These are phyloP conservation scores for Podotricha telesiphe DNA, from an alignment of 2,888 invertebrate species.

Conservation along the genomic window DNA sequence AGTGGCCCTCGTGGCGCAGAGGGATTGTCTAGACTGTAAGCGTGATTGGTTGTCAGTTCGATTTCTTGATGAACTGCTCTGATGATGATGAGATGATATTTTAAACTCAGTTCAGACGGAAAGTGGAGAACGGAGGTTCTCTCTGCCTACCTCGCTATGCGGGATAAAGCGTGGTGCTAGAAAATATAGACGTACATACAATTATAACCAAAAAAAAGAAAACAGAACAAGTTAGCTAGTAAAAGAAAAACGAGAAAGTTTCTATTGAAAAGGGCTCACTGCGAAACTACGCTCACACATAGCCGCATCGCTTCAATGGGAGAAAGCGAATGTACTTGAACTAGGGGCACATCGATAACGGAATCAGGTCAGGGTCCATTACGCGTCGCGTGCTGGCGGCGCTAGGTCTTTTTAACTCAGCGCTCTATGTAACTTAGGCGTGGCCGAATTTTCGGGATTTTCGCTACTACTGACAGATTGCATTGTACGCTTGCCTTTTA, in stretches of 20 bases:
- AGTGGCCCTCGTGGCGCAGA: no score
- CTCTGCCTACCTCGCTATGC: no score
- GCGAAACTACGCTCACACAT: slow-evolving; percentile 13
- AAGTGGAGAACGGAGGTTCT: no score
- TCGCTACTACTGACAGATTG: neutral
- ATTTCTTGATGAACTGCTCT: no score
- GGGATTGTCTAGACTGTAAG: no score
- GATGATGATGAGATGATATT: no score
- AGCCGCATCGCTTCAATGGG: slow-evolving; percentile 40
- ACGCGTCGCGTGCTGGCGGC: slow-evolving; percentile 54
- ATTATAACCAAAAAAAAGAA: neutral
- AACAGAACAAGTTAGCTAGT: neutral
- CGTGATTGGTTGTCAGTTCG: no score
- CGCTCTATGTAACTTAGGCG: slow-evolving; percentile 40
- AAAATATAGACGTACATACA: no score
- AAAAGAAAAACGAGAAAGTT: slow-evolving; percentile 9
- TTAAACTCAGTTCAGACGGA: no score
- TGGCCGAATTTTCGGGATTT: slow-evolving; percentile 28
- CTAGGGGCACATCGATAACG: slow-evolving; percentile 67
- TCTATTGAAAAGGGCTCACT: slow-evolving; percentile 9
- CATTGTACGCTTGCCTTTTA: neutral
- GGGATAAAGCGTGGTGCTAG: no score
- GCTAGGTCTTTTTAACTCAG: slow-evolving; percentile 42
- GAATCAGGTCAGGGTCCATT: slow-evolving; percentile 70
- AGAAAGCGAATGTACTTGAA: slow-evolving; percentile 70